phyloP scores from a whole-genome alignment of 2,797 vertebrate genomes.

The Dermochelys coriacea region DNA sequence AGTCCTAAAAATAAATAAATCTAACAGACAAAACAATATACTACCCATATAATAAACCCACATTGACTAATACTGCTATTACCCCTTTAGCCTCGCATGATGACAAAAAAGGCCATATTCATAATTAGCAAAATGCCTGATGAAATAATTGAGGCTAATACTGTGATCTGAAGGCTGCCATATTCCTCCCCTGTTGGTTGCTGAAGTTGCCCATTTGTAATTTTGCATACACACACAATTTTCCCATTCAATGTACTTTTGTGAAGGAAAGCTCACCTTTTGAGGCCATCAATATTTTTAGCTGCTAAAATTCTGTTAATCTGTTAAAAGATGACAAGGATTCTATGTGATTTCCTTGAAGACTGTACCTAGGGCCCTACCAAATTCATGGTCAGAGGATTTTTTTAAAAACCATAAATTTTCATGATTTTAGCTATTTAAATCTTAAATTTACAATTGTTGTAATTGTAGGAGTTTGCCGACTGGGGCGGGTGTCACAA shows the following conservation, averaged over 20 bases:
- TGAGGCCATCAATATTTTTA: background rate
- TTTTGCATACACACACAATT: background rate
- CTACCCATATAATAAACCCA: background rate
- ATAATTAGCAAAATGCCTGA: background rate
- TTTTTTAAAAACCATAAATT: too few species aligned
- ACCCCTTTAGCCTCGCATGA: background rate
- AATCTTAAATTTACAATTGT: too few species aligned
- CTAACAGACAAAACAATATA: fast-evolving
- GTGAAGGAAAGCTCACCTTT: background rate
- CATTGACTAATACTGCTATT: background rate
- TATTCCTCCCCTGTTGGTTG: background rate
- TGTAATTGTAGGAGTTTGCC: too few species aligned
- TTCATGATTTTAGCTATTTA: too few species aligned
- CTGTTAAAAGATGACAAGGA: background rate
- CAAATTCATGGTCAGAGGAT: too few species aligned
- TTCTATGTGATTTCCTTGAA: background rate
- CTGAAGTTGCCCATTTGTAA: background rate
- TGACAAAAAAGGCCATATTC: background rate
- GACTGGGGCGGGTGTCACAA: too few species aligned
- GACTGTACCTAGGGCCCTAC: background rate
- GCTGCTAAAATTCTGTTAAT: background rate
- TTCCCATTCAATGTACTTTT: background rate
- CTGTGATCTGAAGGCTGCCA: background rate
- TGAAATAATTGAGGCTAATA: background rate
- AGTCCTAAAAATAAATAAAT: background rate